These are phyloP conservation scores for Globodera ellingtonae DNA, from an alignment of 1,140 invertebrate species.

Conservation along the genomic window DNA sequence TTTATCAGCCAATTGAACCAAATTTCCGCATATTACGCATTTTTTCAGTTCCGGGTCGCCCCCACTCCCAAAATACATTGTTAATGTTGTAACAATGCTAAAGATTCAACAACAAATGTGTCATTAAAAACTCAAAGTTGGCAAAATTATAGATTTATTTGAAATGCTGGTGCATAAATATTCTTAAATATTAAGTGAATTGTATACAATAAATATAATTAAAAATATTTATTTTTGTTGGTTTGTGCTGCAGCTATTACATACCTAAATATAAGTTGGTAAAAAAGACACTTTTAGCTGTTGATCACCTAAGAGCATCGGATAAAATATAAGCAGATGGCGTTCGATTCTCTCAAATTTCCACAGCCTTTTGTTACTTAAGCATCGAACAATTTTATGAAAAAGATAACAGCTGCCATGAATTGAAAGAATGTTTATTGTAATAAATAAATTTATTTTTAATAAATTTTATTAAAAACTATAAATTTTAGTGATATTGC, in stretches of 20 bases:
- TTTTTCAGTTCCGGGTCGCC: conserved; percentile 26
- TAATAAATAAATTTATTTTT: too few species aligned
- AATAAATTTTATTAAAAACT: too few species aligned
- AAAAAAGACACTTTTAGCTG: neutral
- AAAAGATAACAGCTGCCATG: neutral
- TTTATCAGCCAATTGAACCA: conserved; percentile 26
- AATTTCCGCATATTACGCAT: conserved; percentile 18
- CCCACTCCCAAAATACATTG: conserved; percentile 25
- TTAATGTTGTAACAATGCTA: neutral
- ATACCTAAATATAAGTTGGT: neutral
- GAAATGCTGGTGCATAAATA: too few species aligned
- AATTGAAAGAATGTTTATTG: neutral
- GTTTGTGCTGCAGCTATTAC: too few species aligned
- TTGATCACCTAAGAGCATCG: neutral
- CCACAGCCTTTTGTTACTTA: neutral
- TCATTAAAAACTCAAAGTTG: too few species aligned
- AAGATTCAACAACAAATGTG: too few species aligned
- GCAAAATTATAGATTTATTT: too few species aligned
- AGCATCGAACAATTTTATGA: neutral
- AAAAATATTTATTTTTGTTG: too few species aligned
- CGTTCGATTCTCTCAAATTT: neutral
- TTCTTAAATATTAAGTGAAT: too few species aligned
- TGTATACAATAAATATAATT: too few species aligned
- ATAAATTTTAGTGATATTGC: too few species aligned
- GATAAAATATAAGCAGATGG: neutral